Evolutionary conservation across 2,888 invertebrate species (phyloP), one percentile per base, ranked within the genome.

Genomic region (Lasioglossum malachurum): DNA sequence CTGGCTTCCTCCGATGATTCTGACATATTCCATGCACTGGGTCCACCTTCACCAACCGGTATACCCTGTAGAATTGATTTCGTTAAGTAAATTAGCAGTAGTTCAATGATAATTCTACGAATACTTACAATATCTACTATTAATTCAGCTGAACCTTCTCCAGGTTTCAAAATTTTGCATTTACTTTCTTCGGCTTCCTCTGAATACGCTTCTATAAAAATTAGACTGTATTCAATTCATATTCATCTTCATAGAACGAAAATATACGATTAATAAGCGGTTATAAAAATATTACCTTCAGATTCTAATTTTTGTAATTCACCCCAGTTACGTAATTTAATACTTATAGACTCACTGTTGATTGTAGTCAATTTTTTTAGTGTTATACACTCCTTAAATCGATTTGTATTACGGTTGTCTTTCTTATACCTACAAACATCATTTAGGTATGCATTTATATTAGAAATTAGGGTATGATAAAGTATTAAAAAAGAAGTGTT

Each of bases 131-230:
- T 60, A 38, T 78, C 69, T 14, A 71, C 38, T 80, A 96, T 87
- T 75, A 96, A 94, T 87, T 95, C 95, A 1, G 96, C 96, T 53
- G 95, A 95, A 78, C 95, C 95, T 87, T 94, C 91, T 71, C 94
- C 95, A 67, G 93, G 85, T 74, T 93, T 90, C 78, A 92, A 84
- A 75, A 95, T 93, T 69, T 91, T 90, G 69, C 67, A 84, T 41
- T 90, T 89, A 5, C 93, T 89, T 31, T 91, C 87, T 35, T 89
- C 87, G 72, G 85, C 76, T 31, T 91, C 84, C 69, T 85, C 83
- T 46, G 84, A 82, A 57, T 64, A 85, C 67, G 80, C 71, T 69
- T 89, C 87, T 89, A 77, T 82, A 86, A 78, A 92, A 64, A 76
- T 79, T 53, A 78, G 31, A 67, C 23, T 72, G 16, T 38, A 60